These are phyloP conservation scores for Scaptomyza graminum DNA, from an alignment of 1,140 invertebrate species.

Conservation along the genomic window DNA sequence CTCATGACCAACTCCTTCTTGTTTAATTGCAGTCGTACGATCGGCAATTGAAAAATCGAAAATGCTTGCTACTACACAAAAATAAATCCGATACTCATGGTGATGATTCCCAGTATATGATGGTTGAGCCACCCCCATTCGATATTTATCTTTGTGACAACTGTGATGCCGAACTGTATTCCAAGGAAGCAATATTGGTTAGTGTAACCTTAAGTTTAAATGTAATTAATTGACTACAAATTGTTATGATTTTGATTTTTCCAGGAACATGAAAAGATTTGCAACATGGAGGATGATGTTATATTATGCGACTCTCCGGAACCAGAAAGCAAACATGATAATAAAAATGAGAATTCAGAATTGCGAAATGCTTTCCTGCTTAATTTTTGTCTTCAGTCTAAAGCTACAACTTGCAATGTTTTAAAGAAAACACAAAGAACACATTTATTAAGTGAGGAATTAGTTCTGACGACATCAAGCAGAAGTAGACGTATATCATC, in stretches of 20 bases:
- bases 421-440: constrained; percentile 57
- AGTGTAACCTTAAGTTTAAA: constrained; percentile 13
- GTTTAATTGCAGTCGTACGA: constrained; percentile 73
- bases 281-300: constrained; percentile 81
- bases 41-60: constrained; percentile 71
- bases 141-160: constrained; percentile 90
- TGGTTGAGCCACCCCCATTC: constrained; percentile 85
- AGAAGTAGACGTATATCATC: constrained; percentile 83
- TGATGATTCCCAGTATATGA: constrained; percentile 81
- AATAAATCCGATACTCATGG: constrained; percentile 80
- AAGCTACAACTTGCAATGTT: constrained; percentile 36
- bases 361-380: constrained; percentile 73
- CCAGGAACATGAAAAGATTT: constrained; percentile 86
- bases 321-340: constrained; percentile 51
- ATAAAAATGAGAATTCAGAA: constrained; percentile 68
- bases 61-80: constrained; percentile 74
- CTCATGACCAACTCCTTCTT: not conserved
- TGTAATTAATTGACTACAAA: not conserved
- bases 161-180: constrained; percentile 87
- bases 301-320: constrained; percentile 81
- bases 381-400: constrained; percentile 74
- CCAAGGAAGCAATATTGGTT: constrained; percentile 86
- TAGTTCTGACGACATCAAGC: constrained; percentile 43
- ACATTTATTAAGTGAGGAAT: constrained; percentile 54
- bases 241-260: constrained; percentile 26